Conservation (phyloP, 2,888 invertebrate genomes). For the Drosophila vallismaia region DNA sequence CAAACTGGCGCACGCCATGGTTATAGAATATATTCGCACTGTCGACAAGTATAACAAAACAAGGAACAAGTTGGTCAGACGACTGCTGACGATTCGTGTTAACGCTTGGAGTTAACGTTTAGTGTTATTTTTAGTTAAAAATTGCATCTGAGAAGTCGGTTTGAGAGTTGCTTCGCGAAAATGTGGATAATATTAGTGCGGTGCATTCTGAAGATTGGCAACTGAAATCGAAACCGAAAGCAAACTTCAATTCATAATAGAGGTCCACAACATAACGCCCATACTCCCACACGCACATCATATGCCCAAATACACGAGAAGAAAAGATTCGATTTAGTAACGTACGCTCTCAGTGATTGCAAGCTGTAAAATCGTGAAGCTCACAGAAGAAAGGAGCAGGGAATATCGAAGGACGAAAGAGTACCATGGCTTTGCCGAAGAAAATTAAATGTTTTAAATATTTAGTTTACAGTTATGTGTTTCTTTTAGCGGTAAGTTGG, state of each 20-base stretch:
- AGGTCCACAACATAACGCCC: conserved; percentile 25
- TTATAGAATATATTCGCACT: conserved; percentile 81
- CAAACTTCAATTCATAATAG: conserved; percentile 24
- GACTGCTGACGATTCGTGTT: conserved; percentile 57
- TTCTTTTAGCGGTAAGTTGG: conserved; percentile 83
- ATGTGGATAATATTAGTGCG: conserved; percentile 50
- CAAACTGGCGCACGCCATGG: conserved; percentile 38
- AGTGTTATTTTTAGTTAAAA: conserved; percentile 75
- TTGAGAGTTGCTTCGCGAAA: conserved; percentile 31
- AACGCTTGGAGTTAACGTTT: conserved; percentile 49
- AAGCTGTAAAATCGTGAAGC: conserved; percentile 5
- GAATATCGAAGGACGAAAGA: conserved; percentile 10
- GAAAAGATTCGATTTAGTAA: conserved; percentile 26
- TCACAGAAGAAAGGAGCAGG: conserved; percentile 24
- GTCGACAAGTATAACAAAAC: conserved; percentile 77
- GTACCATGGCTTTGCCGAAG: conserved; percentile 82
- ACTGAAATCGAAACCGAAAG: conserved; percentile 14
- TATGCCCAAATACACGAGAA: conserved; percentile 15
- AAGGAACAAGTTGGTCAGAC: conserved; percentile 71
- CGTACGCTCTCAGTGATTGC: conserved; percentile 35
- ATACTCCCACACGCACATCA: conserved; percentile 19
- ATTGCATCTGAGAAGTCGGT: conserved; percentile 59
- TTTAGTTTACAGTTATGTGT: conserved; percentile 84
- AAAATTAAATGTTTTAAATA: conserved; percentile 84
- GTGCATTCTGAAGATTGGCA: conserved; percentile 16